Evolutionary conservation across 2,888 invertebrate genomes (phyloP).

Genomic region (Euplagia quadripunctaria): DNA sequence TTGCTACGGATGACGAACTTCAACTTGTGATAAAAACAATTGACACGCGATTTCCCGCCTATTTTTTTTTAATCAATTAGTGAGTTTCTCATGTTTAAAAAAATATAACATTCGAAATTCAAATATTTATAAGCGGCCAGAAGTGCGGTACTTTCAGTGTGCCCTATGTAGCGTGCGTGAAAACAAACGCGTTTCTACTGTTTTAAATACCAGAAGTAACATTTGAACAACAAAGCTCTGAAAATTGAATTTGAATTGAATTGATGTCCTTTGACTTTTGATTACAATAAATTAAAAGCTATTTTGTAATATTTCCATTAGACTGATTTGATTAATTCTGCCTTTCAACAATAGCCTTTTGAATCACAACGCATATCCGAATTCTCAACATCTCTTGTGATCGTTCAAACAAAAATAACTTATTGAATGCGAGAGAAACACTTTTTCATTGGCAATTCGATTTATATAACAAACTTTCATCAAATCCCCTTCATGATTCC

Average conservation of each 20-base stretch:
- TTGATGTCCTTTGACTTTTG: constrained; percentile 10
- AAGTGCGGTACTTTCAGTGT: no score
- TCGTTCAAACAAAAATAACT: constrained; percentile 55
- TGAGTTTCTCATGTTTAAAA: no score
- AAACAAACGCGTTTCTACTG: no score
- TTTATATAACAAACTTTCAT: constrained; percentile 37
- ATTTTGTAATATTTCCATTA: constrained; percentile 11
- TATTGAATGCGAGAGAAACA: constrained; percentile 52
- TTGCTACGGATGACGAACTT: no score
- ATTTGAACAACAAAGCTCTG: not conserved
- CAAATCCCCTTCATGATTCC: not conserved
- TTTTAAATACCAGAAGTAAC: not conserved
- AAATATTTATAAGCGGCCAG: no score
- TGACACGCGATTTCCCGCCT: no score
- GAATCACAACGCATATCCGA: constrained; percentile 31
- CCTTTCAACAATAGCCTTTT: constrained; percentile 32
- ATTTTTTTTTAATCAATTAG: no score
- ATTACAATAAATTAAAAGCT: constrained; percentile 17
- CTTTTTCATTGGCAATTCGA: constrained; percentile 53
- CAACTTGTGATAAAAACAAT: no score
- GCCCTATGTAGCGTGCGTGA: no score
- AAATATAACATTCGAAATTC: no score
- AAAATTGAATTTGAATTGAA: not conserved
- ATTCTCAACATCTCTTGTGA: constrained; percentile 36
- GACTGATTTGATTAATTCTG: constrained; percentile 4